Percentiles rank a stretch among this genome's conserved stretches.
These are phyloP conservation scores for Piezodorus guildinii DNA, from an alignment of 1,140 invertebrate genomes.

Conservation along the genomic window DNA sequence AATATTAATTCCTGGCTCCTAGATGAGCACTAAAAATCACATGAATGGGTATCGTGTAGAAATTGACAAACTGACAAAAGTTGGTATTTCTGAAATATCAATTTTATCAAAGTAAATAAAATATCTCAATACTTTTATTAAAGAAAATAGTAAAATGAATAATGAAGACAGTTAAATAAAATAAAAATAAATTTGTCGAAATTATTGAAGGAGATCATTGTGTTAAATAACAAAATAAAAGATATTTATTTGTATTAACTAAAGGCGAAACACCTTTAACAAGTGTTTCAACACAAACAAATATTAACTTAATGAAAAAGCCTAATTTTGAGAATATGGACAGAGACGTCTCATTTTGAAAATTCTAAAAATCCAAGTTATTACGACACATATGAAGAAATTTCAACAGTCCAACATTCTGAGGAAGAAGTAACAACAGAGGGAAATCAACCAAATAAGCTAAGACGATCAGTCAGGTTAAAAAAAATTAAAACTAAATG, in stretches of 20 bases:
- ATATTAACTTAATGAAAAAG: not conserved
- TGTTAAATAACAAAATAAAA: not conserved
- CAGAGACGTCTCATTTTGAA: not conserved
- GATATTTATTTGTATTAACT: not conserved
- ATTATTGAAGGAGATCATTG: conserved; percentile 6
- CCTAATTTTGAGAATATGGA: not conserved
- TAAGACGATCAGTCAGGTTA: too few relatives aligned
- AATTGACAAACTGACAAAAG: not conserved
- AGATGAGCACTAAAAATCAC: conserved; percentile 5
- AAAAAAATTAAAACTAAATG: too few relatives aligned
- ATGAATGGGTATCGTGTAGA: not conserved
- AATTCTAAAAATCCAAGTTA: too few relatives aligned
- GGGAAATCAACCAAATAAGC: too few relatives aligned
- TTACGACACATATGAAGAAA: too few relatives aligned
- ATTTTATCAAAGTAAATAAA: conserved; percentile 2
- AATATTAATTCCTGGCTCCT: conserved; percentile 2
- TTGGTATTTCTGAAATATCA: not conserved
- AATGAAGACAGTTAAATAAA: not conserved
- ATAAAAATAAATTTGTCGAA: conserved; percentile 2
- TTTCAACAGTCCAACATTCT: too few relatives aligned
- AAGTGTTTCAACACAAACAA: conserved; percentile 2
- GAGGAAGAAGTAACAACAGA: too few relatives aligned
- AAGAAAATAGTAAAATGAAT: conserved; percentile 2
- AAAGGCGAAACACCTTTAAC: not conserved
- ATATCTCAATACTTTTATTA: not conserved